These are phyloP conservation scores for Hestina assimilis DNA, from an alignment of 1,140 invertebrate species.

Conservation along the genomic window DNA sequence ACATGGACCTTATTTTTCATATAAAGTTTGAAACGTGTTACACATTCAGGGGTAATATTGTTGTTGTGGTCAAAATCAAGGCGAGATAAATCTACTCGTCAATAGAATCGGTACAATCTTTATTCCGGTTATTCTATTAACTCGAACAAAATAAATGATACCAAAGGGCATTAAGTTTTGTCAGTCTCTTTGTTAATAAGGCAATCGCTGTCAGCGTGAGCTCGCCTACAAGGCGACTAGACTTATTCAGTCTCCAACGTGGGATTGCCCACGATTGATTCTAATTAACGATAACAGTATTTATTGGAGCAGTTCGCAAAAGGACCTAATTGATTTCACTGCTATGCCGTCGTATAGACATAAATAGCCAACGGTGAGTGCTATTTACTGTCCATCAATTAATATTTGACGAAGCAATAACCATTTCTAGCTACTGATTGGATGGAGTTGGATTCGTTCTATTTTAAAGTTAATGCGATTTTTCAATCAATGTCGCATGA, in stretches of 20 bases:
- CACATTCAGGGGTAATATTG: no score
- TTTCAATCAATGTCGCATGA: not conserved
- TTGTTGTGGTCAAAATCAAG: no score
- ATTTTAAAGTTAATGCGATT: slow-evolving; percentile 3
- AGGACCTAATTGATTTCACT: slow-evolving; percentile 72
- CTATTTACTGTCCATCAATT: slow-evolving; percentile 45
- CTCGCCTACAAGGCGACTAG: slow-evolving; percentile 53
- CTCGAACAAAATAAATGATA: slow-evolving; percentile 48
- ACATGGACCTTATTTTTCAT: no score
- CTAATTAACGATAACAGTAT: slow-evolving; percentile 76
- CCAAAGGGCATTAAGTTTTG: slow-evolving; percentile 47
- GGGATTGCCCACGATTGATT: slow-evolving; percentile 74
- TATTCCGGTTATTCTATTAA: slow-evolving; percentile 40
- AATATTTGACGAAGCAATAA: slow-evolving; percentile 31
- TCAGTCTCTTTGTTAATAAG: slow-evolving; percentile 62
- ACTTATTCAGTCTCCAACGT: slow-evolving; percentile 63
- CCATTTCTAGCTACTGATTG: slow-evolving; percentile 9
- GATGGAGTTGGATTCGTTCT: slow-evolving; percentile 3
- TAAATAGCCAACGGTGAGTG: slow-evolving; percentile 39
- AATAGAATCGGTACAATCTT: slow-evolving; percentile 26
- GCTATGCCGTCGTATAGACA: slow-evolving; percentile 37
- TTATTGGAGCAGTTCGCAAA: slow-evolving; percentile 72
- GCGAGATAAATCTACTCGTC: no score
- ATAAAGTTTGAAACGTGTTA: no score
- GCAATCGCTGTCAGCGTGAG: slow-evolving; percentile 60